Percentiles rank a stretch among this genome's conserved stretches.
phyloP scores from a whole-genome alignment of 2,797 vertebrate species.

The Melanitta fusca region DNA sequence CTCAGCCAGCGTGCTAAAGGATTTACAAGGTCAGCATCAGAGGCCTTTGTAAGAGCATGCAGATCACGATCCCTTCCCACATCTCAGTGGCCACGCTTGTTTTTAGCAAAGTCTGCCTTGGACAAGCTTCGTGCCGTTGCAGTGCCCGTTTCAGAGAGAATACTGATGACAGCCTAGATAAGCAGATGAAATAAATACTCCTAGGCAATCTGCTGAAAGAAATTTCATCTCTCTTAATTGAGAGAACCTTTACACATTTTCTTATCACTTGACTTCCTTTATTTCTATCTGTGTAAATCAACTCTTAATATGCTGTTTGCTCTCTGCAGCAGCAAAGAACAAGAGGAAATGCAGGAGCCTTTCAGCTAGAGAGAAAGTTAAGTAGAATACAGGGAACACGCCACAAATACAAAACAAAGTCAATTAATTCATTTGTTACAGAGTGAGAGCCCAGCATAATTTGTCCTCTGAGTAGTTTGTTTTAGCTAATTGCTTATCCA shows the following conservation, averaged over 20 bases:
- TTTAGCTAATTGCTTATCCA: conserved; percentile 57
- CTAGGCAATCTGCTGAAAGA: not conserved
- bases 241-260: not conserved
- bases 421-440: conserved; percentile 25
- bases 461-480: conserved; percentile 46
- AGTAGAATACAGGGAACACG: not conserved
- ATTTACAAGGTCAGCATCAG: not conserved
- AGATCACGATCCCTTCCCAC: not conserved
- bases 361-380: not conserved
- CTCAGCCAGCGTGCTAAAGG: not conserved
- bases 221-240: not conserved
- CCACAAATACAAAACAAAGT: conserved; percentile 7
- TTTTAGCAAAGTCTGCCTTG: not conserved
- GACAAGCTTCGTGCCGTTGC: not conserved
- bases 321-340: not conserved
- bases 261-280: not conserved
- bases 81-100: accelerated
- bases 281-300: not conserved
- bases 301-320: not conserved
- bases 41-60: not conserved
- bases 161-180: not conserved
- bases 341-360: not conserved
- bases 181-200: not conserved
- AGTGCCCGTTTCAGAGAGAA: not conserved
- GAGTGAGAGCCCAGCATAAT: not conserved